Evolutionary conservation across 2,888 invertebrate species (phyloP).

Genomic region (Drosophila rellima): DNA sequence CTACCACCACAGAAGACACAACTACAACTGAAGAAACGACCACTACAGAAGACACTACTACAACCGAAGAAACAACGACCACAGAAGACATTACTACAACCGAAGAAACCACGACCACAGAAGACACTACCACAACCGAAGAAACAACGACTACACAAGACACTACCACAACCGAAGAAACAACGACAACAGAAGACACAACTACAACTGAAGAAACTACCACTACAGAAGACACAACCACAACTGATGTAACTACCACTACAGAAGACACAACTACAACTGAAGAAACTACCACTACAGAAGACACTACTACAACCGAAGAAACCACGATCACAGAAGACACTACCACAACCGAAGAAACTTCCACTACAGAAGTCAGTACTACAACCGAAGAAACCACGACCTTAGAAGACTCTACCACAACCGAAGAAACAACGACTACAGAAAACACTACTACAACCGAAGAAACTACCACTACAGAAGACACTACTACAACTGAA

Average conservation of each 20-base stretch:
- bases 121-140: background rate
- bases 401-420: background rate
- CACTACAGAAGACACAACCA: background rate
- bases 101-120: background rate
- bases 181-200: conserved; percentile 1
- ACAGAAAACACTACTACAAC: background rate
- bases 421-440: background rate
- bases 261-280: background rate
- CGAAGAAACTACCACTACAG: background rate
- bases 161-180: background rate
- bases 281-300: background rate
- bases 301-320: background rate
- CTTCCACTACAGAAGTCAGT: background rate
- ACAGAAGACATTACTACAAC: background rate
- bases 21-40: background rate
- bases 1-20: background rate
- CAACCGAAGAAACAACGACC: background rate
- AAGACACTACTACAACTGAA: background rate
- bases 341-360: background rate
- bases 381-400: background rate
- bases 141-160: background rate
- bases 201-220: background rate
- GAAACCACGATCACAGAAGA: background rate
- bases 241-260: background rate
- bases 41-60: background rate